Evolutionary conservation across 2,113 vertebrate species (phyloP), one percentile per base, ranked within the genome.

Genomic region (Microtus pennsylvanicus): DNA sequence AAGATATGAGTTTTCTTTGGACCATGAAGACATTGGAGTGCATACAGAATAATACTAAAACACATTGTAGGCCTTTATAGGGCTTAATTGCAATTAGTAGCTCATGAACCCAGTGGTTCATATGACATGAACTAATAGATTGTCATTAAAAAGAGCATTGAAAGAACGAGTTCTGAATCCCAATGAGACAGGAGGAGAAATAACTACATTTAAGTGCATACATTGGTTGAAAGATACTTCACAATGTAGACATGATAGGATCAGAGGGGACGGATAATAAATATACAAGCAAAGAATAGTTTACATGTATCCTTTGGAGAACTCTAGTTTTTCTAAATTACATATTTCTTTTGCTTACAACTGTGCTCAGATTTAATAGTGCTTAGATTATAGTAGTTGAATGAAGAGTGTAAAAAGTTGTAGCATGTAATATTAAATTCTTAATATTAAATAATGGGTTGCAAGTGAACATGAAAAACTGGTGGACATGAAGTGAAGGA

Each of bases 141-240:
- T 24, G 3, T 11, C 7, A 28, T 5, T 33, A 5, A 5, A 63
- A 16, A 76, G 12, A 3, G 0, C 30, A 52, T 63, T 26, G 1
- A 12, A 69, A 19, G 13, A 83, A 69, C 4, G 2, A 72, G 33
- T 33, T 1, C 35, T 75, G 38, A 55, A 45, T 26, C 11, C 8
- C 50, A 76, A 3, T 72, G 9, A 58, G 55, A 11, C 52, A 88
- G 42, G 78, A 87, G 92, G 13, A 83, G 69, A 1, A 83, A 6
- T 9, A 78, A 21, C 10, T 17, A 2, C 21, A 65, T 82, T 7
- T 38, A 61, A 38, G 22, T 82, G 6, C 0, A 7, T 9, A 22
- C 6, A 9, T 21, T 72, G 7, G 17, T 55, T 80, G 33, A 55
- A 28, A 35, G 30, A 55, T 80, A 52, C 8, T 80, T 80, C 33